Evolutionary conservation across 2,888 invertebrate genomes (phyloP).

Genomic region (Vesta saturnalis): DNA sequence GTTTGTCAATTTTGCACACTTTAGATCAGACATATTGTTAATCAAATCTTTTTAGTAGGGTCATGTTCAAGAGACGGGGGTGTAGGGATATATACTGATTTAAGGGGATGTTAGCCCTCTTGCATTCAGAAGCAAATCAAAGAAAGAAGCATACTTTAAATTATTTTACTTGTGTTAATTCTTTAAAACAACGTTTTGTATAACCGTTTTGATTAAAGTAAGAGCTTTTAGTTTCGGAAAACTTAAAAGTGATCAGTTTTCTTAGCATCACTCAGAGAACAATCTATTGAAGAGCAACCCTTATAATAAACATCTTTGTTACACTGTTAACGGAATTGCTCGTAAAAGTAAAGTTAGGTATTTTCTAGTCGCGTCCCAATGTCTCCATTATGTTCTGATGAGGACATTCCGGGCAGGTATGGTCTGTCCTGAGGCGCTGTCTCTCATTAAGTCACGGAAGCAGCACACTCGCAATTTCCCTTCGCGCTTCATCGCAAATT

Average conservation of each 20-base stretch:
- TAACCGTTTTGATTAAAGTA: no score
- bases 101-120: conserved; percentile 34
- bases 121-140: conserved; percentile 23
- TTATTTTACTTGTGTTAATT: background rate
- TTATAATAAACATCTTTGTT: background rate
- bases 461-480: conserved; percentile 64
- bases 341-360: conserved; percentile 29
- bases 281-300: no score
- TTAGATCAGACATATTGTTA: conserved; percentile 54
- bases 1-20: conserved; percentile 39
- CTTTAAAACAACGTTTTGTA: background rate
- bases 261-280: no score
- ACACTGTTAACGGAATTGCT: conserved; percentile 4
- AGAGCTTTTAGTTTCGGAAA: no score
- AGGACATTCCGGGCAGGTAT: conserved; percentile 43
- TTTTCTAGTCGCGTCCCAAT: conserved; percentile 47
- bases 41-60: conserved; percentile 57
- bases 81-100: conserved; percentile 36
- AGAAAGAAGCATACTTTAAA: conserved; percentile 6
- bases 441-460: conserved; percentile 64
- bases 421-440: conserved; percentile 54
- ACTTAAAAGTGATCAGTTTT: no score
- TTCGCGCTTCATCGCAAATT: conserved; percentile 60
- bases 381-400: conserved; percentile 47
- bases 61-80: conserved; percentile 53